A percentile compares a stretch with the other conserved stretches of the same genome.
phyloP scores from a whole-genome alignment of 1,140 invertebrate species.

The Chelonus insularis region DNA sequence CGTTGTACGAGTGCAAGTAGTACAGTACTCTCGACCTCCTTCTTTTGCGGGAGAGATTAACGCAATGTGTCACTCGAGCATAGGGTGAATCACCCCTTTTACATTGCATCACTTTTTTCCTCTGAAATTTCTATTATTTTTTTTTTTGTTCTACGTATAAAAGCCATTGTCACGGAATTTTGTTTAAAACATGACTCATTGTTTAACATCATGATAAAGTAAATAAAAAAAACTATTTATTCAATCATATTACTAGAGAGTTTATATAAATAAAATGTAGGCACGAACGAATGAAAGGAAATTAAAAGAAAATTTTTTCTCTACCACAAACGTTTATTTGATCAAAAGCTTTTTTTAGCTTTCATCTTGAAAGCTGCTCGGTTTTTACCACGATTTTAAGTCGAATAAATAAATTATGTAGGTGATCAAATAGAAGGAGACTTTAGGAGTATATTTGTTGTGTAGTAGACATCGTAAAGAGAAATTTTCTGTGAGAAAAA shows the following conservation, averaged over 20 bases:
- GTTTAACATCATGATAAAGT: too few relatives aligned
- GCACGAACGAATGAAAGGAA: background rate
- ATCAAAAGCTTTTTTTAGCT: constrained; percentile 16
- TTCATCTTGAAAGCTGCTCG: constrained; percentile 11
- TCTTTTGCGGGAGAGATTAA: constrained; percentile 27
- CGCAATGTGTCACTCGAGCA: constrained; percentile 25
- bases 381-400: constrained; percentile 13
- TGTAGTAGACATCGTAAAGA: background rate
- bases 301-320: background rate
- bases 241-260: background rate
- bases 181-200: too few relatives aligned
- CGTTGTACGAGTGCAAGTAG: background rate
- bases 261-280: background rate
- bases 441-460: background rate
- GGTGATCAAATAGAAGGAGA: constrained; percentile 17
- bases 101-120: background rate
- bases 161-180: too few relatives aligned
- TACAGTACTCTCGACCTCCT: constrained; percentile 18
- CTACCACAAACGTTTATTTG: constrained; percentile 12
- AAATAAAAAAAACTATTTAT: too few relatives aligned
- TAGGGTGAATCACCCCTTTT: constrained; percentile 13
- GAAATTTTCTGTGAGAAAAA: background rate
- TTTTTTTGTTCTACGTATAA: background rate
- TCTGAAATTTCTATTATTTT: background rate
- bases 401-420: constrained; percentile 24